A percentile compares a stretch with the other conserved stretches of the same genome.
Evolutionary conservation across 2,113 vertebrate genomes (phyloP).

Genomic region (Lophius piscatorius): DNA sequence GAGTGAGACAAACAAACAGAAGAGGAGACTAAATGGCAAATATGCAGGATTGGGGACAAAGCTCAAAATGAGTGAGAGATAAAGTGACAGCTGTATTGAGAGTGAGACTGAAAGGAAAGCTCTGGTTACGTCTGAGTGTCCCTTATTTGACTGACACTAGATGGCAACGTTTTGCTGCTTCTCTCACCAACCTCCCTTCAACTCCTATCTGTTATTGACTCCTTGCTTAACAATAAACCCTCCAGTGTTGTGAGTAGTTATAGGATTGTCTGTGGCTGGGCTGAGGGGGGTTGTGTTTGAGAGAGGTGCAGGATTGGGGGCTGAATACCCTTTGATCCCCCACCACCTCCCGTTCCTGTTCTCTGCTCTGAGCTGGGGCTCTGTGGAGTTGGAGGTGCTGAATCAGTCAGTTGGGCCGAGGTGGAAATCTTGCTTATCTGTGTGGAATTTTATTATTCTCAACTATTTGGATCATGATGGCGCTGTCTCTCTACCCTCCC

Average conservation of each 20-base stretch:
- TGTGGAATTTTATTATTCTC: slow-evolving; percentile 76
- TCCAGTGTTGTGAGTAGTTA: slow-evolving; percentile 31
- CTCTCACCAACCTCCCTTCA: slow-evolving; percentile 7
- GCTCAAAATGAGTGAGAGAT: slow-evolving; percentile 30
- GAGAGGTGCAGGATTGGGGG: slow-evolving; percentile 20
- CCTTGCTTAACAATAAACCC: slow-evolving; percentile 63
- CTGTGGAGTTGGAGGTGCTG: slow-evolving; percentile 53
- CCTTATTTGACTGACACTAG: slow-evolving; percentile 77
- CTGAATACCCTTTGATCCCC: slow-evolving; percentile 4
- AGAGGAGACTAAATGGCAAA: slow-evolving; percentile 37
- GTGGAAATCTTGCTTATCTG: slow-evolving; percentile 72
- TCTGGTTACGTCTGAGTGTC: slow-evolving; percentile 32
- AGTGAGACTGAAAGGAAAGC: slow-evolving; percentile 34
- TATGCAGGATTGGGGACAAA: slow-evolving; percentile 54
- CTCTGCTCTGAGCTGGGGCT: slow-evolving; percentile 17
- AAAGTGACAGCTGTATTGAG: slow-evolving; percentile 35
- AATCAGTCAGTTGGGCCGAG: slow-evolving; percentile 49
- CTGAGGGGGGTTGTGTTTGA: background rate
- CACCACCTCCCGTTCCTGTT: slow-evolving; percentile 5
- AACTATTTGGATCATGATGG: slow-evolving; percentile 64
- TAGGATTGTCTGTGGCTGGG: slow-evolving; percentile 32
- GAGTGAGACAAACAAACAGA: slow-evolving; percentile 33
- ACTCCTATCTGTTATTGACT: slow-evolving; percentile 59
- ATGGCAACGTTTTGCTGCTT: slow-evolving; percentile 82
- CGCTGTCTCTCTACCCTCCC: slow-evolving; percentile 51